Evolutionary conservation across 2,113 vertebrate genomes (phyloP).

Genomic region (Rattus norvegicus): GRCr8 NC_086039.1:126177501-126178000

Average conservation of each 20-base stretch:
- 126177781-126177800: conserved; percentile 1
- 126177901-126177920: not conserved
- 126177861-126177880: conserved; percentile 1
- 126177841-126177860: not conserved
- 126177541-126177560: not conserved
- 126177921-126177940: not conserved
- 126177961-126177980: not conserved
- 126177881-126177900: conserved; percentile 21
- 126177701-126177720: not conserved
- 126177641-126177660: not conserved
- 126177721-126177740: not conserved
- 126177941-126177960: not conserved
- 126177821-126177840: not conserved
- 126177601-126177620: not conserved
- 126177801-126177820: conserved; percentile 20
- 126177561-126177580: not conserved
- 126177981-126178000: conserved; percentile 20
- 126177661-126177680: not conserved
- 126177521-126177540: not conserved
- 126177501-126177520: not conserved
- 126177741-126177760: not conserved
- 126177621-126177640: not conserved
- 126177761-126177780: not conserved
- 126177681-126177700: not conserved
- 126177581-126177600: not conserved